These are phyloP conservation scores for Emydura subglobosa DNA, from an alignment of 2,113 vertebrate genomes.

Conservation along the genomic window DNA sequence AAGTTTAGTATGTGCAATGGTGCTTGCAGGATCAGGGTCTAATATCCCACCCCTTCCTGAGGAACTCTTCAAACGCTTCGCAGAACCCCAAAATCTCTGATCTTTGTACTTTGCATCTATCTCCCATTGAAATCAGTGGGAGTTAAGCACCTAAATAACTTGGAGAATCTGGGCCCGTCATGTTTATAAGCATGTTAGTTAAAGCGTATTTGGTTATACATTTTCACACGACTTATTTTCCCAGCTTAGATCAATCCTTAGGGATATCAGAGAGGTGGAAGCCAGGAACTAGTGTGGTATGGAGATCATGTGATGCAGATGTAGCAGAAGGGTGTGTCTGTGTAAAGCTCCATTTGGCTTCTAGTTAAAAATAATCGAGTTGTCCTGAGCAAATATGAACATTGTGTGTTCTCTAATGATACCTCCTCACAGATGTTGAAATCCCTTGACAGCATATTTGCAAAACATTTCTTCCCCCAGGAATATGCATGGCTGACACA, in stretches of 20 bases:
- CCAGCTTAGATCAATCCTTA: not conserved
- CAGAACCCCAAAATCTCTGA: not conserved
- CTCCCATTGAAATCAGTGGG: not conserved
- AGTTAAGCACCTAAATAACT: not conserved
- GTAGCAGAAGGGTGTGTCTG: not conserved
- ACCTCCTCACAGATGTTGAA: conserved; percentile 48
- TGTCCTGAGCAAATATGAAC: not conserved
- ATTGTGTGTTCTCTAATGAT: not conserved
- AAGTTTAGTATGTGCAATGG: not conserved
- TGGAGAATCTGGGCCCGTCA: not conserved
- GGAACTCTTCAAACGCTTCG: not conserved
- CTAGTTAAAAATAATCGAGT: not conserved
- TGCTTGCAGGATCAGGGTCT: not conserved
- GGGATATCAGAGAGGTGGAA: not conserved
- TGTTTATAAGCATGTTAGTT: not conserved
- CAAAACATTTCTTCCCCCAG: not conserved
- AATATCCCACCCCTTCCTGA: not conserved
- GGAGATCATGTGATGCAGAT: not conserved
- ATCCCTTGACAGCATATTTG: not conserved
- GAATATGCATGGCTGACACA: conserved; percentile 19
- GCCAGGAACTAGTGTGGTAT: not conserved
- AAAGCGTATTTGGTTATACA: not conserved
- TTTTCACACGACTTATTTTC: not conserved
- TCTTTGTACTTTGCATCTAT: not conserved
- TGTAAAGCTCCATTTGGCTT: not conserved